Evolutionary conservation across 2,888 invertebrate species (phyloP).

Genomic region (Chrysotoxum bicinctum): DNA sequence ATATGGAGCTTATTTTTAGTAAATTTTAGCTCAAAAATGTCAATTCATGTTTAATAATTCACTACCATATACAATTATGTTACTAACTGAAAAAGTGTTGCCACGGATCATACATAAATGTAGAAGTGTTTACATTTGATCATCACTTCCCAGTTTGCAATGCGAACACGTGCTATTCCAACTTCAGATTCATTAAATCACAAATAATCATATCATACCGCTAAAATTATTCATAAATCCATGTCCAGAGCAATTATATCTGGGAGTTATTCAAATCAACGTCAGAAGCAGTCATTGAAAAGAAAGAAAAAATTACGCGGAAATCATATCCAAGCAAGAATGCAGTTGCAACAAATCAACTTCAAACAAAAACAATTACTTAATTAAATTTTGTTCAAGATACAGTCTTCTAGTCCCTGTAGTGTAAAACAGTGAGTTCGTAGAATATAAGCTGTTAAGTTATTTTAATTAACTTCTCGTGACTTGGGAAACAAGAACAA

Average conservation of each 20-base stretch:
- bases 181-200: background rate
- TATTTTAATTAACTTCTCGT: slow-evolving; percentile 69
- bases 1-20: too few relatives aligned
- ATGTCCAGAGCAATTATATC: background rate
- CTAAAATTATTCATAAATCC: background rate
- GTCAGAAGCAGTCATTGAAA: slow-evolving; percentile 20
- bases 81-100: too few relatives aligned
- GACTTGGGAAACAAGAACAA: slow-evolving; percentile 31
- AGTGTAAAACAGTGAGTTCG: background rate
- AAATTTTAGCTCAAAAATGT: too few relatives aligned
- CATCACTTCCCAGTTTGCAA: too few relatives aligned
- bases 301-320: background rate
- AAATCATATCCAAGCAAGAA: background rate
- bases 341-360: slow-evolving; percentile 48
- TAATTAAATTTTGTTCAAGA: slow-evolving; percentile 41
- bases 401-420: slow-evolving; percentile 1
- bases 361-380: slow-evolving; percentile 24
- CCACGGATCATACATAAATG: too few relatives aligned
- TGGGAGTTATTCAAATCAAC: slow-evolving; percentile 28
- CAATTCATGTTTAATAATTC: too few relatives aligned
- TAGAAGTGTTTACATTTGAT: background rate
- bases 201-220: background rate
- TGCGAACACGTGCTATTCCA: background rate
- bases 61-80: too few relatives aligned
- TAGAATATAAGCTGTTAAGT: slow-evolving; percentile 16